A percentile compares a stretch with the other conserved stretches of the same genome.
Evolutionary conservation across 2,888 invertebrate species (phyloP).

Genomic region (Spilosoma lubricipeda): DNA sequence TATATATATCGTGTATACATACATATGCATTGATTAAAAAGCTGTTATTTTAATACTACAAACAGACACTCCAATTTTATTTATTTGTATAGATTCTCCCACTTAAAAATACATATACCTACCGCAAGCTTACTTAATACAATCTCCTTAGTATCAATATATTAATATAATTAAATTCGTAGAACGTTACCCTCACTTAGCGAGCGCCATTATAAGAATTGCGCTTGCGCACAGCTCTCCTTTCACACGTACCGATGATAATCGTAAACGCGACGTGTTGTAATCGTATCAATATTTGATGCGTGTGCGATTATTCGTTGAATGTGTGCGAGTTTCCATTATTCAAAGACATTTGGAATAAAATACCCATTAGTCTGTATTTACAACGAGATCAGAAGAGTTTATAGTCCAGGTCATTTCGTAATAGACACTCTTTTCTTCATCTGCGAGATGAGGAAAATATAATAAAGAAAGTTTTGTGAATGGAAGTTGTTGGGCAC

Average conservation of each 20-base stretch:
- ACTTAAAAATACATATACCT: neutral
- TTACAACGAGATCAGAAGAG: no score
- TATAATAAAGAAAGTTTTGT: no score
- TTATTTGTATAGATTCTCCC: no score
- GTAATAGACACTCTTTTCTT: no score
- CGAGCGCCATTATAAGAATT: constrained; percentile 44
- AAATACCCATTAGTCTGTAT: no score
- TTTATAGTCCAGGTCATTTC: no score
- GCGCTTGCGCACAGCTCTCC: constrained; percentile 49
- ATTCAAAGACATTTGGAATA: neutral
- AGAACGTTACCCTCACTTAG: constrained; percentile 53
- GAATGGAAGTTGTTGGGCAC: no score
- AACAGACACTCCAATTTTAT: no score
- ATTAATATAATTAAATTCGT: constrained; percentile 51
- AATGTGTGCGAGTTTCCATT: constrained; percentile 52
- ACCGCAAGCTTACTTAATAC: constrained; percentile 29
- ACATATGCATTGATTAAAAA: no score
- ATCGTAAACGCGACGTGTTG: constrained; percentile 63
- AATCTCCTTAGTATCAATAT: constrained; percentile 43
- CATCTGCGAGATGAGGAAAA: no score
- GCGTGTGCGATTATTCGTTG: constrained; percentile 50
- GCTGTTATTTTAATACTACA: no score
- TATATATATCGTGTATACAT: no score
- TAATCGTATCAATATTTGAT: constrained; percentile 61
- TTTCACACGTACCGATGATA: constrained; percentile 61